Base-by-base conservation (phyloP, 2,113 vertebrate genomes). In the Picathartes gymnocephalus region DNA sequence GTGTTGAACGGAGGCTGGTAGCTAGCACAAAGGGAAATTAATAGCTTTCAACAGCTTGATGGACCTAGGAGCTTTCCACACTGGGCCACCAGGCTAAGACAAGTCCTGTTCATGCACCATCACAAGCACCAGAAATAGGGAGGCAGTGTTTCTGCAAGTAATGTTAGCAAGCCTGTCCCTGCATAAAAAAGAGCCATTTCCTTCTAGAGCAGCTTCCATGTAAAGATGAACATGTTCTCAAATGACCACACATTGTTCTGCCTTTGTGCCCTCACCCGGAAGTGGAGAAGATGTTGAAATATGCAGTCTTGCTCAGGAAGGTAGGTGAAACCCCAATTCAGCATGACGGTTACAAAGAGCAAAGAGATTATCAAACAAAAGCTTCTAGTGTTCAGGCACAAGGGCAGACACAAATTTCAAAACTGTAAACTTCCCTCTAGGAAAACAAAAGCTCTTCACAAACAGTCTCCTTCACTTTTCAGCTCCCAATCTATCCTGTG, bases 351-450 rank as follows among this genome's bases (percentile, higher is more conserved):
- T 88, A 72, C 48, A 56, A 62, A 88, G 60, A 88, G 24, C 76
- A 86, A 93, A 72, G 35, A 76, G 70, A 90, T 48, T 44, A 94
- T 50, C 64, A 81, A 89, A 96, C 64, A 85, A 94, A 87, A 83
- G 88, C 56, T 88, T 40, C 40, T 15, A 90, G 31, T 45, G 60
- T 39, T 96, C 76, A 88, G 60, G 69, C 68, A 73, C 56, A 93
- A 74, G 44, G n/a, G 53, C 64, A 86, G 69, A 66, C 22, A 37
- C 12, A 31, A 9, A 87, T 91, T 94, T 65, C 39, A 33, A 89
- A 91, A 53, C 20, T 61, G n/a, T 44, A 81, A 95, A 95, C 50
- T 86, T 90, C 48, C 69, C 39, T 65, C 16, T 33, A 68, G 28
- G 12, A 62, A 93, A 72, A 91, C 33, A 93, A 95, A 95, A 94